A percentile compares a stretch with the other conserved stretches of the same genome.
phyloP scores from a whole-genome alignment of 2,888 invertebrate species.

The Criorhina ranunculi region DNA sequence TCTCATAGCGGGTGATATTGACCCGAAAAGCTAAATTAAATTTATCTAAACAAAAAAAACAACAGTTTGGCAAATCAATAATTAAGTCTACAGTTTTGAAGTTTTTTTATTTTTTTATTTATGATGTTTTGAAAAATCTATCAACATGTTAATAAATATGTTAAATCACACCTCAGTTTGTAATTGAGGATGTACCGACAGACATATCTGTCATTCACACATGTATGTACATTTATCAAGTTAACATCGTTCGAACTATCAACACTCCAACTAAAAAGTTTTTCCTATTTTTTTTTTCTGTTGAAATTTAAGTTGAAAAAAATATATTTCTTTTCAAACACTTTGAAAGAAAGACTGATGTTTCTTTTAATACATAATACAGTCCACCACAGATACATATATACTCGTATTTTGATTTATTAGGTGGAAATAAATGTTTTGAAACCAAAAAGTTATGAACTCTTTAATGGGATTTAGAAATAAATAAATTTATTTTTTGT shows the following conservation, averaged over 20 bases:
- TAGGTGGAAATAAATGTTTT: conserved; percentile 14
- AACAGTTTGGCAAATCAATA: conserved; percentile 18
- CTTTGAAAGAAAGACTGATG: conserved; percentile 13
- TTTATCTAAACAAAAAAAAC: conserved; percentile 2
- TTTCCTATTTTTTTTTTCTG: neutral
- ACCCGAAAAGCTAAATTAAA: conserved; percentile 2
- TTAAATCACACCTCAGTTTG: conserved; percentile 18
- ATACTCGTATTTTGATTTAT: conserved; percentile 17
- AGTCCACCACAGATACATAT: neutral
- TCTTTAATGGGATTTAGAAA: conserved; percentile 8
- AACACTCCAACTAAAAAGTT: conserved; percentile 21
- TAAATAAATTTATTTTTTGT: neutral
- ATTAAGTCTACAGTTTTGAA: conserved; percentile 1
- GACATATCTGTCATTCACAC: conserved; percentile 31
- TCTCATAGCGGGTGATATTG: neutral
- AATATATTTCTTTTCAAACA: conserved; percentile 5
- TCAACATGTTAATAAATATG: conserved; percentile 21
- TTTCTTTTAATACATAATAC: conserved; percentile 8
- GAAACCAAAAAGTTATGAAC: conserved; percentile 18
- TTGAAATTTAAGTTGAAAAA: conserved; percentile 18
- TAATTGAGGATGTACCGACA: conserved; percentile 16
- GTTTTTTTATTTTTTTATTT: conserved; percentile 30
- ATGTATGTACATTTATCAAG: conserved; percentile 24
- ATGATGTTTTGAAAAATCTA: conserved; percentile 33
- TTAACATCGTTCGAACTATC: neutral